Conservation (phyloP, 1,140 invertebrate species). For the Bactericera cockerelli region DNA sequence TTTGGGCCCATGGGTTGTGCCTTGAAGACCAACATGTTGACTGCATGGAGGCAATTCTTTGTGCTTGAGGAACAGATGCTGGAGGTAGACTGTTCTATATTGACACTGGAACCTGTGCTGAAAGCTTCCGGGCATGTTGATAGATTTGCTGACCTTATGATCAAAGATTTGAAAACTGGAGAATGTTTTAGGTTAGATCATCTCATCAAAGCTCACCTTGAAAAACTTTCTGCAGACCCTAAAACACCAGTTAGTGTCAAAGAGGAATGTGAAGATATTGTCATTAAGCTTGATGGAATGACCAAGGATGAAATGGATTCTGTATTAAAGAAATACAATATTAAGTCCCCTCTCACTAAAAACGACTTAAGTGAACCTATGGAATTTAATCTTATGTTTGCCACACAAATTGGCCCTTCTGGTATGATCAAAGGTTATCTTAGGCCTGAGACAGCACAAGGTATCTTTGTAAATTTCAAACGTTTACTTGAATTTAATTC, state of each 20-base stretch:
- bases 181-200: constrained; percentile 97
- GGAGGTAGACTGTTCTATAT: constrained; percentile 93
- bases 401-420: constrained; percentile 89
- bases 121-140: constrained; percentile 98
- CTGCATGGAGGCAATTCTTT: constrained; percentile 91
- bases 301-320: constrained; percentile 75
- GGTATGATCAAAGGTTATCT: constrained; percentile 87
- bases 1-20: constrained; percentile 99
- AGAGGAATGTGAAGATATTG: constrained; percentile 60
- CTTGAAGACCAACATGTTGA: constrained; percentile 87
- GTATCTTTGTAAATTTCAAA: constrained; percentile 99
- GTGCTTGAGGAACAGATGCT: constrained; percentile 96
- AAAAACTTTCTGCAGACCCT: constrained; percentile 77
- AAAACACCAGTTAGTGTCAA: constrained; percentile 54
- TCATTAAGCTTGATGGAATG: constrained; percentile 73
- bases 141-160: constrained; percentile 97
- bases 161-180: constrained; percentile 88
- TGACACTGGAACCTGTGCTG: constrained; percentile 91
- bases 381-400: constrained; percentile 98
- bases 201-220: constrained; percentile 91
- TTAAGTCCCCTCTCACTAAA: constrained; percentile 86
- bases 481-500: constrained; percentile 93
- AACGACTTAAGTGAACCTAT: constrained; percentile 90
- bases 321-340: constrained; percentile 70
- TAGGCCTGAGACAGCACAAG: constrained; percentile 96